These are phyloP conservation scores for Alligator sinensis DNA, from an alignment of 2,113 vertebrate genomes.

Conservation along the genomic window DNA sequence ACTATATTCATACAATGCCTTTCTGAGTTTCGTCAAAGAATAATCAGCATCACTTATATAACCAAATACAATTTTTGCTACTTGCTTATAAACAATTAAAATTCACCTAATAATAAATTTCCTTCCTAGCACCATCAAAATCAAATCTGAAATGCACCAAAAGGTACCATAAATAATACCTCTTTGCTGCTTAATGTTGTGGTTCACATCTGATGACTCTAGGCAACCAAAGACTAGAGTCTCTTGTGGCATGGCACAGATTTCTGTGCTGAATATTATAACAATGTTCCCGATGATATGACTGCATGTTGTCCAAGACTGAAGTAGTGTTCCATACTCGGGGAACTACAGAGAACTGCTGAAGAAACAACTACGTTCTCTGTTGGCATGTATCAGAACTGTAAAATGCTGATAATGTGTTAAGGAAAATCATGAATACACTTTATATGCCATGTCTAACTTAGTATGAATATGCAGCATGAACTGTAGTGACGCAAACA, in stretches of 20 bases:
- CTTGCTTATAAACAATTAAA: neutral
- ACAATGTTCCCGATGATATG: neutral
- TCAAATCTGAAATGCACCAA: neutral
- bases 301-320: neutral
- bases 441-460: neutral
- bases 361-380: neutral
- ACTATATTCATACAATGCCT: neutral
- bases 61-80: neutral
- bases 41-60: neutral
- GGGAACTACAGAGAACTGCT: neutral
- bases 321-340: neutral
- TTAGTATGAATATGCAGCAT: neutral
- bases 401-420: slow-evolving; percentile 13
- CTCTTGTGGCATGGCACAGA: neutral
- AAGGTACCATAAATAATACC: neutral
- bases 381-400: slow-evolving; percentile 34
- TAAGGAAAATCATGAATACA: neutral
- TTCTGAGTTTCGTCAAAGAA: neutral
- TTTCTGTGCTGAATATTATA: slow-evolving; percentile 20
- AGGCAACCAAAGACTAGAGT: neutral
- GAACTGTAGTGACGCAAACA: neutral
- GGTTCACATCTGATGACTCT: neutral
- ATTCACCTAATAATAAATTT: neutral
- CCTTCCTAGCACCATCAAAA: neutral
- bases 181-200: neutral